Base-by-base conservation (phyloP, 2,888 invertebrate genomes). In the Drosophila gaucha region DNA sequence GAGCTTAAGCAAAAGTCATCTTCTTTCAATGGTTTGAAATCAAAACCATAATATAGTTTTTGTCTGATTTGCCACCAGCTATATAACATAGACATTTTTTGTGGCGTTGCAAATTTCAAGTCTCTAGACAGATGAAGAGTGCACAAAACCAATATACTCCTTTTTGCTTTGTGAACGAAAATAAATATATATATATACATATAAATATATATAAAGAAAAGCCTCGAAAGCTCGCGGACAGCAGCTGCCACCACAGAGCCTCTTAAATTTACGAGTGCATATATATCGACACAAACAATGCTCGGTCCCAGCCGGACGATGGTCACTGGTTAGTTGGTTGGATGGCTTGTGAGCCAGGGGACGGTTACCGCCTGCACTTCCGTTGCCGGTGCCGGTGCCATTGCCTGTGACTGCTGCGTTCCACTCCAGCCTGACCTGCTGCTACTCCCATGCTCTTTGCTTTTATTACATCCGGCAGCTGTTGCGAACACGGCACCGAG, bases 391-490 rank as follows among this genome's bases (percentile, higher is more conserved):
- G 47, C 47, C 26, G n/a, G 18, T 20, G 18, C 6, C 20, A 18
- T 20, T 31, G 20, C 8, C 20, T 5, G 20, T 9, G n/a, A n/a
- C n/a, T n/a, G 16, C 33, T 30, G 30, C 10, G 12, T 16, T 43
- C 43, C 51, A 49, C 38, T 16, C 20, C 14, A 18, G 24, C 39
- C 9, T 9, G 16, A 38, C 16, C 10, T 22, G 8, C 20, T 16
- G 22, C 10, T 22, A 10, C 20, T 16, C 18, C 22, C 36, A 41
- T 39, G 43, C 20, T 16, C 16, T 50, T 35, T 35, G 63, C 59
- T 58, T 71, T 78, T 74, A 78, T 78, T 78, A 64, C 78, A 56
- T 78, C 78, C 69, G 75, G 69, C 78, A 73, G 74, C 60, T 73
- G 63, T 73, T 73, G 68, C 43, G 60, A 54, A 65, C 67, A 36